These are phyloP conservation scores for Anguilla anguilla DNA, from an alignment of 2,797 vertebrate species.

Conservation along the genomic window DNA sequence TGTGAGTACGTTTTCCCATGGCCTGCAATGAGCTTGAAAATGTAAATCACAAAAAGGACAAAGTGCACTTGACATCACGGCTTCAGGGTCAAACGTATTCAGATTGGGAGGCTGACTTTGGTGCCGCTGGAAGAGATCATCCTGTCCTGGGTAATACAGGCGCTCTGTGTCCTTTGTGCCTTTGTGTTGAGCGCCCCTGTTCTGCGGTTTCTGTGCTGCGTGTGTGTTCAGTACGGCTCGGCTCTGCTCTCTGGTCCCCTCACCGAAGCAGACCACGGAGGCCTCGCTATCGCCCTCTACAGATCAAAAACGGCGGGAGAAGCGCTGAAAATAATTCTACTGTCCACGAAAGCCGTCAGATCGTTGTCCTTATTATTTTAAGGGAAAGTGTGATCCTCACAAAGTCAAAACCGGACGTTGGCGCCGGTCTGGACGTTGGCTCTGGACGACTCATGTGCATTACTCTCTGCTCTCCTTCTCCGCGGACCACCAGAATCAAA, in stretches of 20 bases:
- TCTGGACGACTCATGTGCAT: neutral
- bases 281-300: neutral
- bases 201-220: neutral
- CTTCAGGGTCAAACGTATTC: neutral
- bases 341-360: neutral
- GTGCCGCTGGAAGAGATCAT: neutral
- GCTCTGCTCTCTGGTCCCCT: neutral
- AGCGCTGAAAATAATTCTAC: neutral
- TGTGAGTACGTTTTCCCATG: neutral
- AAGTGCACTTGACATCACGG: neutral
- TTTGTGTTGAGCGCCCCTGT: neutral
- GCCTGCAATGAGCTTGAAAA: neutral
- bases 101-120: neutral
- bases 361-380: neutral
- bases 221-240: neutral
- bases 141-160: slow-evolving; percentile 4
- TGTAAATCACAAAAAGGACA: neutral
- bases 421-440: neutral
- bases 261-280: neutral
- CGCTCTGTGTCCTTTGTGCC: slow-evolving; percentile 8
- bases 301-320: neutral
- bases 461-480: neutral
- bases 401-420: neutral
- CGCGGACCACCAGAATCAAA: neutral
- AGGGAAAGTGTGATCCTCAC: neutral